These are phyloP conservation scores for Agrochola lota DNA, from an alignment of 2,888 invertebrate species.

Conservation along the genomic window DNA sequence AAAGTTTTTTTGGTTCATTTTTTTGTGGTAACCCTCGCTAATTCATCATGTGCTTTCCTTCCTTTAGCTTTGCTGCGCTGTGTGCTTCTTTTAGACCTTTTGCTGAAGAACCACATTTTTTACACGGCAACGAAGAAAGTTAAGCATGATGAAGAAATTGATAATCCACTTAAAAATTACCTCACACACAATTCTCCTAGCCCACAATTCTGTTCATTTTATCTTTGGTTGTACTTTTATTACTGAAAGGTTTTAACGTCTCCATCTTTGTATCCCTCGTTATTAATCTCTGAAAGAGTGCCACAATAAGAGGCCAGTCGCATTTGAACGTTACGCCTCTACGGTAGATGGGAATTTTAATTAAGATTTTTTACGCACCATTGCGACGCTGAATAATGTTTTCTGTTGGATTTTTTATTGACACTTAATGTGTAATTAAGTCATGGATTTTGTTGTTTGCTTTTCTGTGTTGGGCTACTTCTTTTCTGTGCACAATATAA, in stretches of 20 bases:
- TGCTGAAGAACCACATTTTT: too few relatives aligned
- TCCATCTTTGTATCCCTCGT: slow-evolving; percentile 83
- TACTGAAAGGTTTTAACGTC: slow-evolving; percentile 82
- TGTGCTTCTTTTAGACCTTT: too few relatives aligned
- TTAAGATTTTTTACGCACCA: slow-evolving; percentile 72
- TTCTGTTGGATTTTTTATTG: slow-evolving; percentile 34
- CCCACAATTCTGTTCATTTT: slow-evolving; percentile 80
- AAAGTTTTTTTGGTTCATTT: too few relatives aligned
- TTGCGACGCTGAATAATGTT: slow-evolving; percentile 46
- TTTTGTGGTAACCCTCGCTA: too few relatives aligned
- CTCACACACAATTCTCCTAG: slow-evolving; percentile 65
- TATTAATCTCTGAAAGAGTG: slow-evolving; percentile 86
- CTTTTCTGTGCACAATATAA: neutral
- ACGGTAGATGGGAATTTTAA: slow-evolving; percentile 81
- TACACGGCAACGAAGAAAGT: neutral
- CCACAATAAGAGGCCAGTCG: slow-evolving; percentile 81
- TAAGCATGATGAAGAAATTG: too few relatives aligned
- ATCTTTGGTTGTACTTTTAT: slow-evolving; percentile 82
- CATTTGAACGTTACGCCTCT: slow-evolving; percentile 75
- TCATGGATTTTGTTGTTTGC: slow-evolving; percentile 14
- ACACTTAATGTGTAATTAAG: slow-evolving; percentile 25
- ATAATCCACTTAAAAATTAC: neutral
- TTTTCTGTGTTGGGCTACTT: neutral
- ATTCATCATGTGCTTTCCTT: too few relatives aligned
- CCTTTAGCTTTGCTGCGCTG: too few relatives aligned